These are phyloP conservation scores for Garra rufa DNA, from an alignment of 2,113 vertebrate species.

Conservation along the genomic window DNA sequence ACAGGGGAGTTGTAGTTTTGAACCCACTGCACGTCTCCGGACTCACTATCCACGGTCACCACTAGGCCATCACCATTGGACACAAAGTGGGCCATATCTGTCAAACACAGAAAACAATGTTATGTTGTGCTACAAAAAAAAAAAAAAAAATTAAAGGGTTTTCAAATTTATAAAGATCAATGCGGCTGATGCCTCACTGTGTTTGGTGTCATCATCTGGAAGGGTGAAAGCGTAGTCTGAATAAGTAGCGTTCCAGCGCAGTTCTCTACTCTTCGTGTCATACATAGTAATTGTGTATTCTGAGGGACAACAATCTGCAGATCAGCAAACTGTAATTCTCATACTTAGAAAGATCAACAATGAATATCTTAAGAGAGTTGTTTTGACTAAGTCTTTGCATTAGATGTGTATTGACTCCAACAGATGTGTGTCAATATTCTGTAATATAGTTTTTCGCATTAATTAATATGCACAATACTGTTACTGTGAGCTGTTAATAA, in stretches of 20 bases:
- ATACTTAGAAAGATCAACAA: background rate
- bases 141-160: no score
- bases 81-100: constrained; percentile 97
- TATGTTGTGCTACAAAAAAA: background rate
- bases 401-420: background rate
- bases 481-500: background rate
- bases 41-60: constrained; percentile 95
- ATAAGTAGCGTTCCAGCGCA: constrained; percentile 98
- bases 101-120: background rate
- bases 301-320: constrained; percentile 62
- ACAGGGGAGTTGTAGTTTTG: constrained; percentile 97
- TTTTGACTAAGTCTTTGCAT: background rate
- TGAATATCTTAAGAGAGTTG: background rate
- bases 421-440: background rate
- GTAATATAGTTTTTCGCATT: background rate
- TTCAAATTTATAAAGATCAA: no score
- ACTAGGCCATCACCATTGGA: constrained; percentile 97
- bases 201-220: constrained; percentile 89
- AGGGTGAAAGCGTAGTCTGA: constrained; percentile 94
- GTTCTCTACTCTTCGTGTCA: constrained; percentile 94
- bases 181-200: constrained; percentile 80
- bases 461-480: background rate
- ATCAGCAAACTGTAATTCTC: background rate
- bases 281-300: constrained; percentile 99
- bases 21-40: constrained; percentile 92